These are phyloP conservation scores for Hydrozoanthus gracilis DNA, from an alignment of 92 coral and sea anemone species.

Conservation along the genomic window DNA sequence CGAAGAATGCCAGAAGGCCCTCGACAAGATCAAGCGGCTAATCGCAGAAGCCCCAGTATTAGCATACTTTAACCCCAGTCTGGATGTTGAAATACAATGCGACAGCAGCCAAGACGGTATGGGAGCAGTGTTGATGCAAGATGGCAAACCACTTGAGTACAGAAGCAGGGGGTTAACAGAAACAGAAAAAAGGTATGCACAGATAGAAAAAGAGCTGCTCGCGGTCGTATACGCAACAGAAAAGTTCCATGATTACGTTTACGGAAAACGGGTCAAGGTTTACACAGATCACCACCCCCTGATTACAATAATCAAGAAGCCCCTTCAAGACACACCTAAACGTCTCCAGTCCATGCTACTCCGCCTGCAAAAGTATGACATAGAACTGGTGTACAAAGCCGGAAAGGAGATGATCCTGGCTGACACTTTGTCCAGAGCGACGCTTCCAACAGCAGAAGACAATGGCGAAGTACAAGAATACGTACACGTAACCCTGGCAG, in stretches of 20 bases:
- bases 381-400: slow-evolving; percentile 25
- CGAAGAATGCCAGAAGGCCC: slow-evolving; percentile 44
- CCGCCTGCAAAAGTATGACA: slow-evolving; percentile 28
- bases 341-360: slow-evolving; percentile 52
- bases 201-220: slow-evolving; percentile 42
- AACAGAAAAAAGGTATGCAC: slow-evolving; percentile 13
- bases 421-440: slow-evolving; percentile 36
- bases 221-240: slow-evolving; percentile 44
- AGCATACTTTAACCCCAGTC: slow-evolving; percentile 50
- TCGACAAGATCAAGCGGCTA: slow-evolving; percentile 48
- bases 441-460: slow-evolving; percentile 10
- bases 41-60: slow-evolving; percentile 52
- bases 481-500: slow-evolving; percentile 9
- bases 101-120: slow-evolving; percentile 61
- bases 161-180: slow-evolving; percentile 41
- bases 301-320: slow-evolving; percentile 43
- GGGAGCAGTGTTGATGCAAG: slow-evolving; percentile 52
- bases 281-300: slow-evolving; percentile 48
- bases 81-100: slow-evolving; percentile 54
- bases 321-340: slow-evolving; percentile 41
- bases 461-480: slow-evolving; percentile 3
- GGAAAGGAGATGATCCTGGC: slow-evolving; percentile 43
- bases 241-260: slow-evolving; percentile 47
- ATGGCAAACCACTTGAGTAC: slow-evolving; percentile 52
- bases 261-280: slow-evolving; percentile 29